Evolutionary conservation across 2,797 vertebrate species (phyloP).

Genomic region (Thamnophis elegans): DNA sequence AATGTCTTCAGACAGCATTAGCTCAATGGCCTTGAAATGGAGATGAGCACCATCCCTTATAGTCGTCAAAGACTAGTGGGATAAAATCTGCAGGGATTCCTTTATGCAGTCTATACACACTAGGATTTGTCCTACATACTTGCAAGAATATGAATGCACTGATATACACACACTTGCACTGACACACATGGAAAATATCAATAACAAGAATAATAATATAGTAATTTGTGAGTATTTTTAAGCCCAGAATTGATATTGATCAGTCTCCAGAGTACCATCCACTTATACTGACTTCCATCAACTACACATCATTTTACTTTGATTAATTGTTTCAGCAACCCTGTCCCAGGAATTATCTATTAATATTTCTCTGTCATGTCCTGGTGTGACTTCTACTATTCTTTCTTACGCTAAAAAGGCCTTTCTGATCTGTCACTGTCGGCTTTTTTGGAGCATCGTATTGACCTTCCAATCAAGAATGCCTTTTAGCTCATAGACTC

Average conservation of each 20-base stretch:
- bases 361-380: not conserved
- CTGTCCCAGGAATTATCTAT: not conserved
- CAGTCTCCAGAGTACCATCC: not conserved
- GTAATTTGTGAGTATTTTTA: not conserved
- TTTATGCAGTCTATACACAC: not conserved
- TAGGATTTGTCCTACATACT: not conserved
- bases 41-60: not conserved
- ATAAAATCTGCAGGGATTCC: not conserved
- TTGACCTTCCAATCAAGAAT: not conserved
- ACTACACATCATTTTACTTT: not conserved
- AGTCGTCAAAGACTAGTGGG: not conserved
- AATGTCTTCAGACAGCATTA: not conserved
- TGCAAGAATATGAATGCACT: not conserved
- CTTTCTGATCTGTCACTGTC: not conserved
- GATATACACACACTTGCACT: not conserved
- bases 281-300: not conserved
- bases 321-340: not conserved
- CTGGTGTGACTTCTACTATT: conserved; percentile 2
- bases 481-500: fast-evolving
- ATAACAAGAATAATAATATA: not conserved
- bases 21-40: not conserved
- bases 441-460: not conserved
- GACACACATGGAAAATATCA: not conserved
- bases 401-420: fast-evolving
- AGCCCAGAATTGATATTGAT: not conserved